A percentile compares a stretch with the other conserved stretches of the same genome.
These are phyloP conservation scores for Microctonus hyperodae DNA, from an alignment of 2,888 invertebrate genomes.

Conservation along the genomic window DNA sequence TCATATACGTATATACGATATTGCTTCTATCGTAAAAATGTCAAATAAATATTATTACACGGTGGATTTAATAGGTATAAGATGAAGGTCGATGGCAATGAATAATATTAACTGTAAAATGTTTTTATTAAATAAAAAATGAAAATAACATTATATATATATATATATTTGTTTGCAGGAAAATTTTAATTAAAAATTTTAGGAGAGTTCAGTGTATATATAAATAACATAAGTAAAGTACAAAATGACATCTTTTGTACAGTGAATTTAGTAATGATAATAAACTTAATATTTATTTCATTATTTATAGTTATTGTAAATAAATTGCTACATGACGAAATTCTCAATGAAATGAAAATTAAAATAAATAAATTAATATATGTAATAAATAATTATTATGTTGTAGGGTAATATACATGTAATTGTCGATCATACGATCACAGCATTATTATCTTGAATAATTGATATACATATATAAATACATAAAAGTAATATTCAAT, in stretches of 20 bases:
- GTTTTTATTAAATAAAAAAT: conserved; percentile 23
- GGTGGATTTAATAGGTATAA: conserved; percentile 21
- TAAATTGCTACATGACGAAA: conserved; percentile 27
- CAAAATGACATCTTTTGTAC: conserved; percentile 39
- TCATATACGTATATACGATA: conserved; percentile 3
- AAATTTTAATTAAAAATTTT: conserved; percentile 31
- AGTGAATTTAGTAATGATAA: conserved; percentile 35
- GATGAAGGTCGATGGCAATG: conserved; percentile 8
- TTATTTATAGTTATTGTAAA: conserved; percentile 34
- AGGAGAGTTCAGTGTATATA: conserved; percentile 35
- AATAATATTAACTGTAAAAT: conserved; percentile 5
- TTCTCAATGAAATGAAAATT: background rate
- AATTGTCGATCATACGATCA: background rate
- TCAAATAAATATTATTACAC: conserved; percentile 7
- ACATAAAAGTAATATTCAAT: too few species aligned
- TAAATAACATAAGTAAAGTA: conserved; percentile 32
- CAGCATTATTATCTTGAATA: background rate
- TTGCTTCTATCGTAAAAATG: conserved; percentile 8
- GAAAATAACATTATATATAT: conserved; percentile 21
- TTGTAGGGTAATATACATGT: background rate
- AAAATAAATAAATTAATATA: too few species aligned
- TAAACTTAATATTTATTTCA: conserved; percentile 22
- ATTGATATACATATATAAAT: background rate
- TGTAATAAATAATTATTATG: conserved; percentile 11
- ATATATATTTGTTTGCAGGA: too few species aligned